Percentiles rank a stretch among this genome's conserved stretches.
Conservation (phyloP, 2,113 vertebrate genomes). For the Cebidichthys violaceus region DNA sequence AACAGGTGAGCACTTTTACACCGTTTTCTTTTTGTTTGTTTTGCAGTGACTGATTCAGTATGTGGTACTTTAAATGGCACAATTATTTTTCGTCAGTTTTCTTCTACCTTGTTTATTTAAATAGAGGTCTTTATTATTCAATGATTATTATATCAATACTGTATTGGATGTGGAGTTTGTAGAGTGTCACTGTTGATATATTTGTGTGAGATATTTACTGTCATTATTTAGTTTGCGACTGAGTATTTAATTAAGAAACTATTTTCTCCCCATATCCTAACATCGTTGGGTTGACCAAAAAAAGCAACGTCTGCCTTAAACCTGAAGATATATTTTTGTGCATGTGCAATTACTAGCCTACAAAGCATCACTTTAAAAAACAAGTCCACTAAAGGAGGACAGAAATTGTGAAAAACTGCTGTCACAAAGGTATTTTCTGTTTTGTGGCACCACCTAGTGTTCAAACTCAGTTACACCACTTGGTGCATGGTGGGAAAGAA, state of each 20-base stretch:
- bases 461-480: not conserved
- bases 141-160: not conserved
- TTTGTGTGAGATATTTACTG: not conserved
- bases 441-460: slow-evolving; percentile 44
- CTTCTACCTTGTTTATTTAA: not conserved
- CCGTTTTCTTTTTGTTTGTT: not conserved
- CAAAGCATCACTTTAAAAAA: not conserved
- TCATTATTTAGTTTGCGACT: not conserved
- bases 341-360: not conserved
- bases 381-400: not conserved
- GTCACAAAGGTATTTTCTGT: not conserved
- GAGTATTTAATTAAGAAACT: not conserved
- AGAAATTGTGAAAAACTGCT: not conserved
- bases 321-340: not conserved
- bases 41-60: not conserved
- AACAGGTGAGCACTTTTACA: slow-evolving; percentile 27
- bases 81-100: not conserved
- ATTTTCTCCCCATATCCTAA: not conserved
- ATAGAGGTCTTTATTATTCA: not conserved
- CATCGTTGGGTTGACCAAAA: not conserved
- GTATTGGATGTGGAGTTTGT: slow-evolving; percentile 6
- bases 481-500: not conserved
- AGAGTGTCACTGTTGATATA: not conserved
- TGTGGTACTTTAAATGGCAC: slow-evolving; percentile 9
- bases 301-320: not conserved